These are phyloP conservation scores for Melanerpes aurifrons DNA, from an alignment of 2,113 vertebrate species.

Conservation along the genomic window DNA sequence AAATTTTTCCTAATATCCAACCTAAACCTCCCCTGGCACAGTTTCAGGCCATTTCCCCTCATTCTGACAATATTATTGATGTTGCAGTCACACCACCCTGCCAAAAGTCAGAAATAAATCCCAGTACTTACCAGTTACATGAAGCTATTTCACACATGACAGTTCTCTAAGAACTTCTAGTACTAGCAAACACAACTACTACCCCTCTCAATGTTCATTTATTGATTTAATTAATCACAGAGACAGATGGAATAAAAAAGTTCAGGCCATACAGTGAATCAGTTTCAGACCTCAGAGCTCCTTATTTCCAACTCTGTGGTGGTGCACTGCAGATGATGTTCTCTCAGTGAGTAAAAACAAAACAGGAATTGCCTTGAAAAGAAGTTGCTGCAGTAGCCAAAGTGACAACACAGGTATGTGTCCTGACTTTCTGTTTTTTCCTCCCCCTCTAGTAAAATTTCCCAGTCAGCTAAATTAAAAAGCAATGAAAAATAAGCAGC, in stretches of 20 bases:
- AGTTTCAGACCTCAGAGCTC: background rate
- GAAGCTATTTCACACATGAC: background rate
- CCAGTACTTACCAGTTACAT: background rate
- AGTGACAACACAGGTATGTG: background rate
- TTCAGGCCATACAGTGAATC: background rate
- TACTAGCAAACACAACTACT: background rate
- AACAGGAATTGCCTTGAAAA: background rate
- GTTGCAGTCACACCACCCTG: background rate
- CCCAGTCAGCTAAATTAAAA: background rate
- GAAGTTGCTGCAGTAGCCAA: background rate
- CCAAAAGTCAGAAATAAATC: background rate
- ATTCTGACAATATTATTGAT: background rate
- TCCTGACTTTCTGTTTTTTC: background rate
- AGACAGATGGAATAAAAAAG: background rate
- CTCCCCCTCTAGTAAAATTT: background rate
- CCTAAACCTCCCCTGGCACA: no score
- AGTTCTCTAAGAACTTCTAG: background rate
- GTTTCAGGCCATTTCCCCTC: no score
- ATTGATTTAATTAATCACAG: background rate
- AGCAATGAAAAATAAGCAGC: background rate
- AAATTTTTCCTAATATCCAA: no score
- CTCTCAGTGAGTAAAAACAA: background rate
- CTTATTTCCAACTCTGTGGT: background rate
- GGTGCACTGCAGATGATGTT: background rate
- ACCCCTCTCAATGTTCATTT: fast-evolving